Conservation (phyloP, 2,888 invertebrate species). For the Ceraclea dissimilis region DNA sequence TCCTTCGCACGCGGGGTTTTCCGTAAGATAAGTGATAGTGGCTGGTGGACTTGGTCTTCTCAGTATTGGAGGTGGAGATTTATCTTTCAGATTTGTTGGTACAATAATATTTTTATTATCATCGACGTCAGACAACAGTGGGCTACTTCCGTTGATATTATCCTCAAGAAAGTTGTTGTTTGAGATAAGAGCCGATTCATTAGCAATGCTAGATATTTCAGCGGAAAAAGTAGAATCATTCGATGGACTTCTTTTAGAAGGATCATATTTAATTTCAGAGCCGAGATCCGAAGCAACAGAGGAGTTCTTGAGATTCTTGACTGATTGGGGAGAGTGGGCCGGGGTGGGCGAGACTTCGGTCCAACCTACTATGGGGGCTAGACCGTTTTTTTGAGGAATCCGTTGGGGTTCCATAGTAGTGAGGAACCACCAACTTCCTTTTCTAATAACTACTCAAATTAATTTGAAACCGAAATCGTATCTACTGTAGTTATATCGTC, state of each 20-base stretch:
- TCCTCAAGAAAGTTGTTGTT: conserved; percentile 31
- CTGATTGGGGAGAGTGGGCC: conserved; percentile 29
- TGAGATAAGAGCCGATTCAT: conserved; percentile 31
- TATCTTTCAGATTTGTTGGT: conserved; percentile 26
- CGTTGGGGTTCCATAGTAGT: conserved; percentile 17
- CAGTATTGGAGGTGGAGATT: conserved; percentile 37
- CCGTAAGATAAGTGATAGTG: conserved; percentile 24
- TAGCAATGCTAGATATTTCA: conserved; percentile 31
- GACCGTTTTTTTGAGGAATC: conserved; percentile 25
- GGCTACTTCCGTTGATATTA: conserved; percentile 28
- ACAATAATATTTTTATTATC: conserved; percentile 28
- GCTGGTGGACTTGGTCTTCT: conserved; percentile 13
- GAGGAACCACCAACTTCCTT: background rate
- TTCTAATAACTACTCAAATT: too few species aligned
- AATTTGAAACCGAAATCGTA: conserved; percentile 10
- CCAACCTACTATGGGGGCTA: conserved; percentile 36
- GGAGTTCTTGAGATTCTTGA: conserved; percentile 24
- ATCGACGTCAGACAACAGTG: conserved; percentile 28
- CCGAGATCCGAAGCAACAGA: conserved; percentile 37
- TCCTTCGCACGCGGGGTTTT: conserved; percentile 42
- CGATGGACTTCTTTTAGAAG: conserved; percentile 34
- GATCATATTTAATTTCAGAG: conserved; percentile 45
- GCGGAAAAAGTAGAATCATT: conserved; percentile 29
- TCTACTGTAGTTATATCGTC: conserved; percentile 4
- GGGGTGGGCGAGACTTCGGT: conserved; percentile 33